Conservation (phyloP, 1,140 invertebrate species). For the Drosophila prosaltans region DNA sequence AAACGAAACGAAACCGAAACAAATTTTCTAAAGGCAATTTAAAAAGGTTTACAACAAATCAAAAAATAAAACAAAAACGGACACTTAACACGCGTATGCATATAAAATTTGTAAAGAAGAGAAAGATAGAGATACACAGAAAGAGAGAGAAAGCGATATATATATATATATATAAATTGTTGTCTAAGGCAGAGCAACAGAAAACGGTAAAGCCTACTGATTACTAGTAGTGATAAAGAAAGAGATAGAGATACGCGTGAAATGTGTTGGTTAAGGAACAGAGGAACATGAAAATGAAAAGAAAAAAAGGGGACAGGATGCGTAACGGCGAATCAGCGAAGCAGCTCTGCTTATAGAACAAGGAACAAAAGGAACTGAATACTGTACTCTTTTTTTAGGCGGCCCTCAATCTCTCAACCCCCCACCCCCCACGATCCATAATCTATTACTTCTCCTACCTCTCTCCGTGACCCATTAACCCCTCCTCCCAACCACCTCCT, state of each 20-base stretch:
- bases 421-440: too few species aligned
- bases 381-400: not conserved
- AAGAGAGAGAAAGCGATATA: slow-evolving; percentile 27
- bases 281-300: slow-evolving; percentile 39
- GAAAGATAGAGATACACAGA: not conserved
- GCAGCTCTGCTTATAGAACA: slow-evolving; percentile 20
- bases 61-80: slow-evolving; percentile 34
- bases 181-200: too few species aligned
- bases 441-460: too few species aligned
- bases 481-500: not conserved
- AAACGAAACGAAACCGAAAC: slow-evolving; percentile 33
- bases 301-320: slow-evolving; percentile 40
- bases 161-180: too few species aligned
- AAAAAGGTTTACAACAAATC: slow-evolving; percentile 50
- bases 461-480: not conserved
- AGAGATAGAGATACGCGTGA: not conserved
- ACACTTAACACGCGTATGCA: not conserved
- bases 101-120: not conserved
- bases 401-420: too few species aligned
- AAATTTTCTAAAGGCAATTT: slow-evolving; percentile 66
- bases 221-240: slow-evolving; percentile 2
- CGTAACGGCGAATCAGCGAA: slow-evolving; percentile 18
- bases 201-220: not conserved
- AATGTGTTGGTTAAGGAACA: slow-evolving; percentile 55
- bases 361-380: slow-evolving; percentile 3